Evolutionary conservation across 2,113 vertebrate species (phyloP).

Genomic region (Eretmochelys imbricata): DNA sequence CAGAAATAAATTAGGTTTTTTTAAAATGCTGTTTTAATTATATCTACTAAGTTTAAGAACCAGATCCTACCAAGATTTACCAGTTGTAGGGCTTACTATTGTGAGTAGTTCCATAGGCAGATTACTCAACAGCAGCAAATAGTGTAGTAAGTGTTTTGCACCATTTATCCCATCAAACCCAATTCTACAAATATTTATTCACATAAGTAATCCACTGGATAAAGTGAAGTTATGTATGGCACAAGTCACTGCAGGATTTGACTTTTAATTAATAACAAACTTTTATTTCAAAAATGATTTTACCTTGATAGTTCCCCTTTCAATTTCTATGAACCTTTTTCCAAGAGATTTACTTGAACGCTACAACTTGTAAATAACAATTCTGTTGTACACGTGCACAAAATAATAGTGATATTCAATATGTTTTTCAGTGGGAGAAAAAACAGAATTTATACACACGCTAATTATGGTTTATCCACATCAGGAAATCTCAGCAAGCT

Average conservation of each 20-base stretch:
- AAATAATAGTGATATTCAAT: no score
- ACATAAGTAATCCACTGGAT: not conserved
- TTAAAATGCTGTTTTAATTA: not conserved
- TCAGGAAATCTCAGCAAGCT: not conserved
- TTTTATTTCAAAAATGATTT: not conserved
- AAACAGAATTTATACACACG: no score
- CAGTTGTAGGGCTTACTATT: not conserved
- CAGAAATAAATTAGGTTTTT: not conserved
- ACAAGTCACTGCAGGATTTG: not conserved
- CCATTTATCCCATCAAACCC: not conserved
- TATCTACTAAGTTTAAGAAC: not conserved
- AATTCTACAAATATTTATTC: not conserved
- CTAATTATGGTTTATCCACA: not conserved
- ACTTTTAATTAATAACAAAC: not conserved
- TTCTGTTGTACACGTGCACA: not conserved
- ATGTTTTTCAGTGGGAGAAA: no score
- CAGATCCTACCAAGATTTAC: not conserved
- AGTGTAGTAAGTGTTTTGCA: not conserved
- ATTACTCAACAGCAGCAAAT: not conserved
- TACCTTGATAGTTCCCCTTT: not conserved
- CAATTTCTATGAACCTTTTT: not conserved
- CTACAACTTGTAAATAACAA: not conserved
- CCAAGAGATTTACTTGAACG: not conserved
- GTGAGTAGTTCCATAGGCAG: not conserved
- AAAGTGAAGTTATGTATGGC: not conserved